These are phyloP conservation scores for Dasyornis broadbenti DNA, from an alignment of 2,113 vertebrate genomes.

Conservation along the genomic window DNA sequence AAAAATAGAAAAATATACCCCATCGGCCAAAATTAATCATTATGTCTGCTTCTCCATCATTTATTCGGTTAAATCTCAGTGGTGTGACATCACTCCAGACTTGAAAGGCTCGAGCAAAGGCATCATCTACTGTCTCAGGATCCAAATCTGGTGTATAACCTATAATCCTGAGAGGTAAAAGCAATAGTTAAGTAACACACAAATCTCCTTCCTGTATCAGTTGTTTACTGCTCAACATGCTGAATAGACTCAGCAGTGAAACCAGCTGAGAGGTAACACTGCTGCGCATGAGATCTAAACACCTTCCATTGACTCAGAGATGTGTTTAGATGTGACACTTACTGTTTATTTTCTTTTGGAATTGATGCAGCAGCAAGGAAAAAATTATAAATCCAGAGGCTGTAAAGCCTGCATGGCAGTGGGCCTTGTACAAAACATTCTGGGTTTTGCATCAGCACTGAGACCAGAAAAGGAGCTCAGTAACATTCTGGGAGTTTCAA, in stretches of 20 bases:
- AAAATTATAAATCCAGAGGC: neutral
- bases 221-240: neutral
- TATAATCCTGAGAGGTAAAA: slow-evolving; percentile 80
- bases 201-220: neutral
- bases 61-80: slow-evolving; percentile 82
- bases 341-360: neutral
- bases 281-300: neutral
- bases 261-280: neutral
- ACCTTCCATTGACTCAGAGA: neutral
- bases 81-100: slow-evolving; percentile 97
- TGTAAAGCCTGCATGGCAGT: neutral
- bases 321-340: neutral
- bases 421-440: neutral
- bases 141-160: slow-evolving; percentile 91
- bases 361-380: neutral
- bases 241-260: neutral
- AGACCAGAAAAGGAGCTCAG: neutral
- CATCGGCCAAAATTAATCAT: slow-evolving; percentile 99
- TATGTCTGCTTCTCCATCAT: slow-evolving; percentile 95
- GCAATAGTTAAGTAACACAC: neutral
- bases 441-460: neutral
- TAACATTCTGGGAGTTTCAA: neutral
- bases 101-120: slow-evolving; percentile 93
- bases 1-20: slow-evolving; percentile 75
- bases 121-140: slow-evolving; percentile 90